A percentile compares a stretch with the other conserved stretches of the same genome.
phyloP scores from a whole-genome alignment of 92 coral and sea anemone species.

The Parazoanthus swiftii region DNA sequence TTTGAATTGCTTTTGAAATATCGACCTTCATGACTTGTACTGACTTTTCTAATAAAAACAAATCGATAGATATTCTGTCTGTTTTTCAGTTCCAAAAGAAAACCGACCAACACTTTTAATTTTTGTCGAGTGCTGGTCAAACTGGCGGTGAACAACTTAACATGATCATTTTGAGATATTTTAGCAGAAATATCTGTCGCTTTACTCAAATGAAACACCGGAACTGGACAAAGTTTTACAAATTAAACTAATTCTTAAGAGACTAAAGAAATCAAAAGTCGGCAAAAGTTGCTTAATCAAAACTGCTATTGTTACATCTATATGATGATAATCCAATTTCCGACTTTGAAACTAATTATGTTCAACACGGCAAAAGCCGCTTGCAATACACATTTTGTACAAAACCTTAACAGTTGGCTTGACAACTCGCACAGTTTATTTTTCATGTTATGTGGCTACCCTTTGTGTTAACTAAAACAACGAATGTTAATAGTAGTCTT shows the following conservation, averaged over 20 bases:
- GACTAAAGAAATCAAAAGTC: not conserved
- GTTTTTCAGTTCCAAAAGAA: too few relatives aligned
- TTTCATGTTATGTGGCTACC: too few relatives aligned
- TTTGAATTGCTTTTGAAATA: too few relatives aligned
- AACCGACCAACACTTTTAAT: too few relatives aligned
- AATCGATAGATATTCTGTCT: too few relatives aligned
- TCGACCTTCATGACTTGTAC: too few relatives aligned
- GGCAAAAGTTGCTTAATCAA: not conserved
- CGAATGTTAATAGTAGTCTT: not conserved
- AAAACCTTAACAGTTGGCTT: not conserved
- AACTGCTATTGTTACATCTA: not conserved
- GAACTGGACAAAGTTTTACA: not conserved
- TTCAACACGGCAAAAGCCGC: not conserved
- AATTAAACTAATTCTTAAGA: not conserved
- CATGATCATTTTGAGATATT: not conserved
- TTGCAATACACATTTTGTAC: not conserved
- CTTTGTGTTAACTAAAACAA: not conserved
- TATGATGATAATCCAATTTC: not conserved
- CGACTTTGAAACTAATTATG: not conserved
- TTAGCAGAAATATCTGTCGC: not conserved
- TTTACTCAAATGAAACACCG: not conserved
- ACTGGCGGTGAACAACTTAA: not conserved
- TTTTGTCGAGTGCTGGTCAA: too few relatives aligned
- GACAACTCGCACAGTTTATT: not conserved
- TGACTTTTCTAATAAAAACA: too few relatives aligned